Conservation (phyloP, 2,113 vertebrate species). For the Silurus asotus region DNA sequence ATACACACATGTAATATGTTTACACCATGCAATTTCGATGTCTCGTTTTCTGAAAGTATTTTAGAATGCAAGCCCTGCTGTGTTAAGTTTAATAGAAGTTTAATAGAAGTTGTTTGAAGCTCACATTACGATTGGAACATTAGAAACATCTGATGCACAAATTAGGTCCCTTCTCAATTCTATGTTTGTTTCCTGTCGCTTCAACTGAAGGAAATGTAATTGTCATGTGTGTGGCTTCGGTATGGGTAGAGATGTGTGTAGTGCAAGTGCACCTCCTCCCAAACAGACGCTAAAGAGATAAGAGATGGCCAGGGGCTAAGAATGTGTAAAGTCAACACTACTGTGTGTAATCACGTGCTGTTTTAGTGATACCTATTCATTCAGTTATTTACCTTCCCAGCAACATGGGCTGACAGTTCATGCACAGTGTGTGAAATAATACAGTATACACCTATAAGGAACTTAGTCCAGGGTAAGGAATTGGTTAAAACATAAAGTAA, state of each 20-base stretch:
- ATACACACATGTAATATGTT: no score
- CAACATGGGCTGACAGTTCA: neutral
- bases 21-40: no score
- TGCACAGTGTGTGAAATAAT: neutral
- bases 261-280: neutral
- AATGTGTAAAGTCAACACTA: conserved; percentile 43
- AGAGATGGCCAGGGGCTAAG: conserved; percentile 31
- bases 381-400: conserved; percentile 42
- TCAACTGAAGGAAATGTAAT: neutral
- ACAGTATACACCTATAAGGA: neutral
- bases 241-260: conserved; percentile 21
- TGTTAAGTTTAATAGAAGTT: neutral
- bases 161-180: neutral
- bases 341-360: conserved; percentile 20
- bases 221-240: neutral
- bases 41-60: no score
- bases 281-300: conserved; percentile 34
- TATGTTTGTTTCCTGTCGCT: neutral
- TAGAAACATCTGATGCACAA: neutral
- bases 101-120: neutral
- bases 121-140: neutral
- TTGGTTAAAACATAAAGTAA: neutral
- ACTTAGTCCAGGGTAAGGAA: neutral
- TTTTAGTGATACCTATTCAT: conserved; percentile 28
- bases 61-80: no score